phyloP scores from a whole-genome alignment of 2,888 invertebrate genomes.

The Notodonta dromedarius region DNA sequence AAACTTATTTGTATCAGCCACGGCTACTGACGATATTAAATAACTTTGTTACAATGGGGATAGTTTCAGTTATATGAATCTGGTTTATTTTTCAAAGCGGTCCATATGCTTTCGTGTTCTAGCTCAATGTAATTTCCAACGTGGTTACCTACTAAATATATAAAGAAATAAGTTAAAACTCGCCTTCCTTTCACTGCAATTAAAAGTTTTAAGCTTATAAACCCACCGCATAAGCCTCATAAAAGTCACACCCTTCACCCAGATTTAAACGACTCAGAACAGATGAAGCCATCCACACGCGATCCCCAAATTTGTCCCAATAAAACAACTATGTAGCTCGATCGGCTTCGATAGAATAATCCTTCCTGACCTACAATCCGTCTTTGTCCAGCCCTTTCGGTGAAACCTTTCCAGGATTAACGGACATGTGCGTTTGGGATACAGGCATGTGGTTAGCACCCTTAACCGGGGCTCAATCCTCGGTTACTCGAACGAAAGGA shows the following conservation, averaged over 20 bases:
- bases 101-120: too few species aligned
- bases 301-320: constrained; percentile 48
- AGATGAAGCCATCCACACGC: neutral
- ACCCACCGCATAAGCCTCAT: too few species aligned
- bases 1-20: constrained; percentile 16
- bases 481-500: constrained; percentile 45
- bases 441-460: constrained; percentile 52
- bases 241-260: neutral
- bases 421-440: constrained; percentile 73
- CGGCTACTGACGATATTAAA: constrained; percentile 26
- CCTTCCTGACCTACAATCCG: constrained; percentile 43
- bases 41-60: constrained; percentile 23
- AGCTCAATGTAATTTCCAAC: too few species aligned
- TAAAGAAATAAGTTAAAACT: too few species aligned
- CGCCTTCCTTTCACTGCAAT: too few species aligned
- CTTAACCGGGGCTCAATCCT: constrained; percentile 54
- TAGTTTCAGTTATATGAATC: constrained; percentile 18
- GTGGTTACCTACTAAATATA: too few species aligned
- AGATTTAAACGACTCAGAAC: neutral
- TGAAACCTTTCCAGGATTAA: constrained; percentile 71
- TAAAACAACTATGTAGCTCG: constrained; percentile 49
- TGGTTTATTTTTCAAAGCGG: too few species aligned
- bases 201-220: neutral
- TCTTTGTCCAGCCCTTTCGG: constrained; percentile 45
- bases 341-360: constrained; percentile 59